Conservation (phyloP, 2,797 vertebrate genomes). For the Crenuchus spilurus region DNA sequence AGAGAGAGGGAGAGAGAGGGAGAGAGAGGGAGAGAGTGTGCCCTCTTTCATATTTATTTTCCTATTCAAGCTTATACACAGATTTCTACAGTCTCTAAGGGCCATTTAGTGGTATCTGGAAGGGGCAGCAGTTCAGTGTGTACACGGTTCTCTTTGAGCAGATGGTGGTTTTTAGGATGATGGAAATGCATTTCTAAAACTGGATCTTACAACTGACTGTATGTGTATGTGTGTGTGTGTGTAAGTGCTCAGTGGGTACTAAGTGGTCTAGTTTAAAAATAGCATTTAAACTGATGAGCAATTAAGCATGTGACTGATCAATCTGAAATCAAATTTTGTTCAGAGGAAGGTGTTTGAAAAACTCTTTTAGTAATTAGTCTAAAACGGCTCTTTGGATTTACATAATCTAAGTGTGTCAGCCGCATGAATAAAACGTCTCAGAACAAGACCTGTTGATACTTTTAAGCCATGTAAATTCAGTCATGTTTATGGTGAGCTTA, state of each 20-base stretch:
- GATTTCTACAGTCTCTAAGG: not conserved
- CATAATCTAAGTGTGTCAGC: no score
- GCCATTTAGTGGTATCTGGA: conserved; percentile 16
- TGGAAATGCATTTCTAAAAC: not conserved
- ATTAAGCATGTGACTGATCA: not conserved
- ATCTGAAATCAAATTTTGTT: not conserved
- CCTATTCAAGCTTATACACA: not conserved
- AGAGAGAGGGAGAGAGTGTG: not conserved
- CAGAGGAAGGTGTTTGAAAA: no score
- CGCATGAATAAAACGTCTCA: no score
- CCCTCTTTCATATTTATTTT: conserved; percentile 6
- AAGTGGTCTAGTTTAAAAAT: not conserved
- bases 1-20: not conserved
- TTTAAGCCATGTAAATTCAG: no score
- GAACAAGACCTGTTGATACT: no score
- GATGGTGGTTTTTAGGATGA: not conserved
- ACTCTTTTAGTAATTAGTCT: no score
- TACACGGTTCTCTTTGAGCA: conserved; percentile 7
- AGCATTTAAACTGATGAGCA: not conserved
- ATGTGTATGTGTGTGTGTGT: not conserved
- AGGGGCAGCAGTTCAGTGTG: conserved; percentile 18
- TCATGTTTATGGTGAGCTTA: no score
- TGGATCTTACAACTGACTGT: not conserved
- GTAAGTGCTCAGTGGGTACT: not conserved
- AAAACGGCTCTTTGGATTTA: no score